Base-by-base conservation (phyloP, 2,888 invertebrate species). In the Acronicta alni region DNA sequence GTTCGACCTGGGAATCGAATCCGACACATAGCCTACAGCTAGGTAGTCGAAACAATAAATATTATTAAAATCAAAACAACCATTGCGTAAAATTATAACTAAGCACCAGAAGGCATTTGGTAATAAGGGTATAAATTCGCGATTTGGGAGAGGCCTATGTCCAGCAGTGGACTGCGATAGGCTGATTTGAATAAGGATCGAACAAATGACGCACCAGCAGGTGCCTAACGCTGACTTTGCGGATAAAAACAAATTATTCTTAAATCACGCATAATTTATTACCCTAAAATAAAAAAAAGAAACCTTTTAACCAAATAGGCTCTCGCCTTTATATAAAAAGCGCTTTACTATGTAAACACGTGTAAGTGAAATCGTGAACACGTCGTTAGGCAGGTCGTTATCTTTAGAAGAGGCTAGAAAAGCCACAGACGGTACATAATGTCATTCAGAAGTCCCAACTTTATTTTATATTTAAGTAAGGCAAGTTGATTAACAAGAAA, bases 371-470 rank as follows among this genome's bases (percentile, higher is more conserved):
- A 48, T 16, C 54, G 47, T 65, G 54, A 55, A 46, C 60, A 59
- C 66, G 18, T 71, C 72, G 47, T 59, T 55, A 65, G 23, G 41
- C 66, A 55, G 16, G 39, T 65, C 67, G 57, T 67, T 65, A 66
- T 54, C 59, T 59, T 2, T 48, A 18, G 16, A 52, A 57, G 42
- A 32, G 65, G 52, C 37, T 64, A 46, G 30, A 16, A 55, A 47
- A 26, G n/a, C 12, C n/a, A 9, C 17, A 8, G n/a, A 1, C 44
- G 44, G 16, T 38, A 15, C 10, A 42, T 20, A 57, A 26, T 3
- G 14, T 30, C 15, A 9, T 0, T 7, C 45, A 39, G 26, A 48
- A 63, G 51, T 37, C 6, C 41, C 47, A 48, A 12, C 30, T 3
- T 12, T 30, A 12, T 12, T 3, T 10, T 12, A 12, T 26, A 26